These are phyloP conservation scores for Rissa tridactyla DNA, from an alignment of 2,113 vertebrate species.

Conservation along the genomic window DNA sequence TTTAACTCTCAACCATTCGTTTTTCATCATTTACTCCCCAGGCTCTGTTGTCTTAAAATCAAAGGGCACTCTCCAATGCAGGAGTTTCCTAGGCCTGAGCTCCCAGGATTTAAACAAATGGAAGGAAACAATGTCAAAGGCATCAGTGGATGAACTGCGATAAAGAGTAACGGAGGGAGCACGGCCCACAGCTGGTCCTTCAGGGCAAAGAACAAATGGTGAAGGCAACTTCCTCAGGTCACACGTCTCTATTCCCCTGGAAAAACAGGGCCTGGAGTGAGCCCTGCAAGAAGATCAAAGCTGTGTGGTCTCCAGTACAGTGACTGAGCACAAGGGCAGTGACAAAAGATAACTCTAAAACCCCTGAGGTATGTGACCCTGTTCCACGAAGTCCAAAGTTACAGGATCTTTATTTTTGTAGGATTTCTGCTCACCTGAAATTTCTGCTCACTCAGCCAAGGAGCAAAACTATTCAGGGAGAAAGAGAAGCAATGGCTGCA, in stretches of 20 bases:
- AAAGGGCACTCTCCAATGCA: background rate
- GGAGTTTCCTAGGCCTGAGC: background rate
- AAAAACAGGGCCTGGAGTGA: background rate
- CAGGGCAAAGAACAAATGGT: rapidly evolving
- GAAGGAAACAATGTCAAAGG: background rate
- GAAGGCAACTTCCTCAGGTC: background rate
- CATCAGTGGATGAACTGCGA: rapidly evolving
- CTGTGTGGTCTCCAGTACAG: background rate
- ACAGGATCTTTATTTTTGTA: background rate
- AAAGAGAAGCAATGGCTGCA: background rate
- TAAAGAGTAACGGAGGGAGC: background rate
- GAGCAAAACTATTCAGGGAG: background rate
- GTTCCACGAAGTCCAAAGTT: background rate
- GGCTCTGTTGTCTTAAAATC: background rate
- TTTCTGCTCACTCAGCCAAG: background rate
- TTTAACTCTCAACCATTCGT: background rate
- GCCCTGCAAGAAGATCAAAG: background rate
- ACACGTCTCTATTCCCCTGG: background rate
- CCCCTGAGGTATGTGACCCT: background rate
- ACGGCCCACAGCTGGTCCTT: background rate
- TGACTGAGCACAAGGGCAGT: background rate
- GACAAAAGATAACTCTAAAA: background rate
- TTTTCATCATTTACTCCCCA: background rate
- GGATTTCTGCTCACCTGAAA: background rate
- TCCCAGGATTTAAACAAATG: background rate